Evolutionary conservation across 2,113 vertebrate species (phyloP).

Genomic region (Pyxicephalus adspersus): DNA sequence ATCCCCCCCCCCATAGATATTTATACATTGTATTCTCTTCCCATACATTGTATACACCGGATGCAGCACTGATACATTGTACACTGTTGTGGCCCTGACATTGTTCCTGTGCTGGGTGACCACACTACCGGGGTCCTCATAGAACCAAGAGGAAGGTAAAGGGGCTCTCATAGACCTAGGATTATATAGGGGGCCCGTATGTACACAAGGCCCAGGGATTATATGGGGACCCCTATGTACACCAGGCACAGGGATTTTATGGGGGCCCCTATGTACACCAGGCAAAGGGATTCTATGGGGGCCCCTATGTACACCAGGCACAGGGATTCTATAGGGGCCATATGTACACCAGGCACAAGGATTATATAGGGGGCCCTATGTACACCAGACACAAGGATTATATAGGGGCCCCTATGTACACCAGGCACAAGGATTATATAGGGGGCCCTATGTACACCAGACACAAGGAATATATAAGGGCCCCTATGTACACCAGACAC

Average conservation of each 20-base stretch:
- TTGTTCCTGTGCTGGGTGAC: too few relatives aligned
- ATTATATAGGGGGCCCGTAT: conserved; percentile 89
- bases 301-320: conserved; percentile 76
- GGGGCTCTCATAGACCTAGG: too few relatives aligned
- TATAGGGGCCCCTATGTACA: neutral
- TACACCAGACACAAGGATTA: neutral
- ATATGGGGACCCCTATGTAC: conserved; percentile 86
- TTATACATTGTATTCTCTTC: too few relatives aligned
- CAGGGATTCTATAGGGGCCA: neutral
- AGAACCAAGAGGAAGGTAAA: too few relatives aligned
- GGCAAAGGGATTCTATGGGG: conserved; percentile 84
- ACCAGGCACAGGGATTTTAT: conserved; percentile 71
- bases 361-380: neutral
- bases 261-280: too few relatives aligned
- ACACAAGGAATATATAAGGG: too few relatives aligned
- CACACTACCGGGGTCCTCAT: too few relatives aligned
- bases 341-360: neutral
- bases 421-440: neutral
- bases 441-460: neutral
- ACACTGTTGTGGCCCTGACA: too few relatives aligned
- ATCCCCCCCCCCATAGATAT: neutral
- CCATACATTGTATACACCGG: too few relatives aligned
- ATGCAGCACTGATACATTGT: neutral
- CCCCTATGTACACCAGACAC: too few relatives aligned
- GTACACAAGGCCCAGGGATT: conserved; percentile 77